These are phyloP conservation scores for Centropus bengalensis DNA, from an alignment of 2,113 vertebrate species.

Conservation along the genomic window DNA sequence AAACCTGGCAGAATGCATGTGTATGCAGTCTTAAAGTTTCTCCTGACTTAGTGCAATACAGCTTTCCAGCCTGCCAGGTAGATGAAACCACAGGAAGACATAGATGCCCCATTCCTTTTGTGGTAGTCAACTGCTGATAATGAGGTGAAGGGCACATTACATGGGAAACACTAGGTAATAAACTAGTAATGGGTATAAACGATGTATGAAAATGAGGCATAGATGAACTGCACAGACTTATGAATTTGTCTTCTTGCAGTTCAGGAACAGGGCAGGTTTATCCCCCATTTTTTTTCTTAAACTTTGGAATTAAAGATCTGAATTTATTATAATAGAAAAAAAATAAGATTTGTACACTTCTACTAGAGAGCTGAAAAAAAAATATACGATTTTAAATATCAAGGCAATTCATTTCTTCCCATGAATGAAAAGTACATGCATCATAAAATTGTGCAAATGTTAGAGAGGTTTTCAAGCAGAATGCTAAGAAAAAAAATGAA, in stretches of 20 bases:
- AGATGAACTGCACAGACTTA: not conserved
- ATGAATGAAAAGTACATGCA: not conserved
- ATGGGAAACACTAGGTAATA: not conserved
- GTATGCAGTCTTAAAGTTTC: not conserved
- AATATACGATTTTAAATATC: not conserved
- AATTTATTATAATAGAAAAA: not conserved
- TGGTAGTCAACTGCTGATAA: not conserved
- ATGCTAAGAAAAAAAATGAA: not conserved
- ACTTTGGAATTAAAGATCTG: not conserved
- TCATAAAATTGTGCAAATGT: not conserved
- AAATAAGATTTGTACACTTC: not conserved
- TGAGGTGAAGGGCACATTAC: not conserved
- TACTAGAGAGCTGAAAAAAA: not conserved
- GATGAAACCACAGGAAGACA: not conserved
- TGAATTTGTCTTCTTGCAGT: not conserved
- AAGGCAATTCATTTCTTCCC: not conserved
- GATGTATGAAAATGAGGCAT: not conserved
- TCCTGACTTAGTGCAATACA: not conserved
- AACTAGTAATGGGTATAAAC: not conserved
- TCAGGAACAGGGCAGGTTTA: not conserved
- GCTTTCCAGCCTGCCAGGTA: not conserved
- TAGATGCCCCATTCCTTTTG: not conserved
- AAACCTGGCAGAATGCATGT: not conserved
- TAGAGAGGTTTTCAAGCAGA: not conserved
- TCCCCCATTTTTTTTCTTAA: not conserved